These are phyloP conservation scores for Athripsodes cinereus DNA, from an alignment of 2,888 invertebrate genomes.

Conservation along the genomic window DNA sequence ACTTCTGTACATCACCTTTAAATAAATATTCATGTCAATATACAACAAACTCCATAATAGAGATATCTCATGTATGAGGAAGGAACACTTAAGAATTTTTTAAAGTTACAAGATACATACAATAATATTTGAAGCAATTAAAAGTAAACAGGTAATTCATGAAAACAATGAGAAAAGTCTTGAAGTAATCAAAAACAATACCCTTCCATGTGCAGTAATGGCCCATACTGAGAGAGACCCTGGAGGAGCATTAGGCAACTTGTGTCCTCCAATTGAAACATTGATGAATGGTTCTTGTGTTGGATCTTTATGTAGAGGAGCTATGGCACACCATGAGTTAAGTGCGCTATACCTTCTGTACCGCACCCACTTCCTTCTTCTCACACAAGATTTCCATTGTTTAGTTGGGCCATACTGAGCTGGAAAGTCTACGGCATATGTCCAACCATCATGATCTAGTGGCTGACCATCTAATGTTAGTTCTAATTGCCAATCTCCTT, in stretches of 20 bases:
- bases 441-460: constrained; percentile 88
- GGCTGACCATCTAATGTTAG: constrained; percentile 80
- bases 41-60: too few species aligned
- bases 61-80: too few species aligned
- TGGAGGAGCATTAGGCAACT: constrained; percentile 68
- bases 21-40: too few species aligned
- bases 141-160: too few species aligned
- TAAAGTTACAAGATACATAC: too few species aligned
- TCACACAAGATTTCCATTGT: constrained; percentile 85
- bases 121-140: too few species aligned
- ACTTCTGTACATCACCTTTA: constrained; percentile 74
- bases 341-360: constrained; percentile 82
- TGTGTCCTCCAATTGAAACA: constrained; percentile 79
- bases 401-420: constrained; percentile 73
- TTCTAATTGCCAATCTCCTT: constrained; percentile 88
- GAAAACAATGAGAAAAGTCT: too few species aligned
- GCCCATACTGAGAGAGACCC: constrained; percentile 86
- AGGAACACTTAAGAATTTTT: too few species aligned
- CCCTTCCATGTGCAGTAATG: constrained; percentile 84
- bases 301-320: constrained; percentile 81
- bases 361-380: constrained; percentile 84
- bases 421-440: constrained; percentile 88
- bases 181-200: constrained; percentile 39
- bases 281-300: constrained; percentile 92
- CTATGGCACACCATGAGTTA: constrained; percentile 90